phyloP scores from a whole-genome alignment of 2,797 vertebrate species.

The Furcifer pardalis region DNA sequence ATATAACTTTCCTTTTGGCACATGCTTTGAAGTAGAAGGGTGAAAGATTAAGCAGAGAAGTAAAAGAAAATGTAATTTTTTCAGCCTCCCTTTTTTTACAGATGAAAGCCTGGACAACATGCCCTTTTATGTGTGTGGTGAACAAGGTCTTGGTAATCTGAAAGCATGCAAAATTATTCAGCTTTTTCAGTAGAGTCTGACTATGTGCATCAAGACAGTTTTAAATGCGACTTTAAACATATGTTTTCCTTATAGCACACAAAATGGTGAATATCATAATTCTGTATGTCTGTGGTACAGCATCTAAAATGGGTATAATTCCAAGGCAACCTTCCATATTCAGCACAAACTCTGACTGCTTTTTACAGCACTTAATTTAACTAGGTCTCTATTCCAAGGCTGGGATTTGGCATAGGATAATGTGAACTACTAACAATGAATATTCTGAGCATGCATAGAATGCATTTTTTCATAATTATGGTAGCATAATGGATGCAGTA shows the following conservation, averaged over 20 bases:
- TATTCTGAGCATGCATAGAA: background rate
- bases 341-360: background rate
- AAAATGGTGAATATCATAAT: background rate
- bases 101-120: background rate
- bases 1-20: background rate
- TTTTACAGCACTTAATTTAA: background rate
- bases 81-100: background rate
- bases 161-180: background rate
- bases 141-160: background rate
- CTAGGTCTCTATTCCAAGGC: background rate
- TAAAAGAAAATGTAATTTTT: background rate
- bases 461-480: background rate
- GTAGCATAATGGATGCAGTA: too few species aligned
- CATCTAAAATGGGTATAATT: background rate
- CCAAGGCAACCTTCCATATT: background rate
- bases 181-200: background rate
- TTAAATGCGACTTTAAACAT: background rate
- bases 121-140: too few species aligned
- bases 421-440: background rate
- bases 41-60: background rate
- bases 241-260: background rate
- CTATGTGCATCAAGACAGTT: background rate
- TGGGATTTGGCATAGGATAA: background rate
- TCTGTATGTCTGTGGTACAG: background rate
- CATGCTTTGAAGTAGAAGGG: background rate